Percentiles rank a stretch among this genome's conserved stretches.
phyloP scores from a whole-genome alignment of 1,140 invertebrate species.

The Dolichoris vasculosae region DNA sequence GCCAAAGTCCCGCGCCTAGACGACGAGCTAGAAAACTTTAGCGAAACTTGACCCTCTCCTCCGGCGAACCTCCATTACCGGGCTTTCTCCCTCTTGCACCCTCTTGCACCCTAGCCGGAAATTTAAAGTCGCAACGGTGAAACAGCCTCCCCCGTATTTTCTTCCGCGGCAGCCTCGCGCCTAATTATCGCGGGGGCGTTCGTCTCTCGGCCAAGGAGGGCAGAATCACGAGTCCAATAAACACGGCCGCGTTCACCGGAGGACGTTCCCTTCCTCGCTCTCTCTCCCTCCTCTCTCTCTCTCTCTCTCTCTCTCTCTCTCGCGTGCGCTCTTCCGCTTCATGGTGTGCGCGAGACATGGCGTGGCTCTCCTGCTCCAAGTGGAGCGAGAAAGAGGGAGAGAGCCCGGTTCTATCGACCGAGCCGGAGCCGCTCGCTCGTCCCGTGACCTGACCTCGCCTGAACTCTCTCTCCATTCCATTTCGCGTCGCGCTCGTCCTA shows the following conservation, averaged over 20 bases:
- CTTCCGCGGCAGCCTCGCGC: conserved; percentile 13
- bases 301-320: background rate
- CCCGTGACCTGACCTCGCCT: conserved; percentile 74
- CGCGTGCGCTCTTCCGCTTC: background rate
- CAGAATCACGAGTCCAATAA: conserved; percentile 40
- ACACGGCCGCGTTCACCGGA: background rate
- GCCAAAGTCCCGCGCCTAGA: background rate
- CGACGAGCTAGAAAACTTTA: background rate
- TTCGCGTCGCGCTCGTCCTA: conserved; percentile 58
- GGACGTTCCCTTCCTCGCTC: background rate
- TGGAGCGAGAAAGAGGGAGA: background rate
- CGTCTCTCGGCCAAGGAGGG: background rate
- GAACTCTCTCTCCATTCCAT: conserved; percentile 61
- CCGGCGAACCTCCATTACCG: background rate
- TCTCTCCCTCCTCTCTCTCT: background rate
- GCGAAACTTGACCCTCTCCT: background rate
- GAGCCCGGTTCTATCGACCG: conserved; percentile 66
- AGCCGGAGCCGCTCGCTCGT: conserved; percentile 58
- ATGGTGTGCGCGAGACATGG: background rate
- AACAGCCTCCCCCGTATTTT: background rate
- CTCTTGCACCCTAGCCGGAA: background rate
- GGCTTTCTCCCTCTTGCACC: background rate
- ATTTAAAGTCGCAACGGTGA: background rate
- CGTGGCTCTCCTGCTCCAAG: background rate
- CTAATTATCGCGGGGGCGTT: background rate